Base-by-base conservation (phyloP, 2,888 invertebrate species). In the Folsomia manolachei region DNA sequence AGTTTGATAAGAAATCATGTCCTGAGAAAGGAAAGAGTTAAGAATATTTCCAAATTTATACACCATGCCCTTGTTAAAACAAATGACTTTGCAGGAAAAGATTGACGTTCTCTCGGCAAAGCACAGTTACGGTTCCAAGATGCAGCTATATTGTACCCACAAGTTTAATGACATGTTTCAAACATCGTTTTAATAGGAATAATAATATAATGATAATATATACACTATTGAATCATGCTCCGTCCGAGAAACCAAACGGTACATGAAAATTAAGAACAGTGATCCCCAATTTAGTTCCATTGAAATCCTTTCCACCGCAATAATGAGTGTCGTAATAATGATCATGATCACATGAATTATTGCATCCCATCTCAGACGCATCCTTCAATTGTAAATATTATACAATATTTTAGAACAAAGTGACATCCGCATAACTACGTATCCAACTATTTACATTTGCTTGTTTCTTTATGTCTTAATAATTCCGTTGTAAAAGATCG, bases 21-120 rank as follows among this genome's bases (percentile, higher is more conserved):
- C n/a, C n/a, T n/a, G n/a, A n/a, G n/a, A n/a, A n/a, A n/a, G n/a
- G n/a, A n/a, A n/a, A n/a, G n/a, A n/a, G n/a, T n/a, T n/a, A n/a
- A n/a, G n/a, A n/a, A n/a, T n/a, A n/a, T n/a, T n/a, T n/a, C n/a
- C n/a, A n/a, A n/a, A n/a, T 39, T 14, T 14, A 14, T 63, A 39
- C 39, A 39, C 39, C 18, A 27, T 71, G 63, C 72, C 64, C 74
- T 77, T 65, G 75, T 77, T 77, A 77, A 77, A 77, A 75, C 77
- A 75, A 73, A 70, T 77, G 77, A 77, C 77, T 70, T 14, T 77
- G 77, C 77, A 75, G 18, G 65, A 71, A 62, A 19, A 52, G 25
- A 24, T 27, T 64, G 14, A 39, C 14, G 39, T 39, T 4, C 39
- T 39, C 39, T 14, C 4, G 7, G 39, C 14, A 39, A 4, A 39